phyloP scores from a whole-genome alignment of 2,113 vertebrate species.

The Notechis scutatus region DNA sequence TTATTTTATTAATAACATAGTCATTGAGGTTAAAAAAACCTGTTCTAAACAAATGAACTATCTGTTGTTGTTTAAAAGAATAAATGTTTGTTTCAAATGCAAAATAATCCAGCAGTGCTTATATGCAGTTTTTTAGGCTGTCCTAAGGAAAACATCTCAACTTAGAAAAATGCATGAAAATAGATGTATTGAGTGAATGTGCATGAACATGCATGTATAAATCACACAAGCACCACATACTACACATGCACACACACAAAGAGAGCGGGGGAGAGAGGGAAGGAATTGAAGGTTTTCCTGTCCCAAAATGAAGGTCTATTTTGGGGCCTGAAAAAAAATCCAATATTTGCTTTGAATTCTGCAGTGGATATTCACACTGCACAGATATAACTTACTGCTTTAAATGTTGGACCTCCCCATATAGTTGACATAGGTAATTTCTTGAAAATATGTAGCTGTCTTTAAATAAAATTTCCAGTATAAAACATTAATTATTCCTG shows the following conservation, averaged over 20 bases:
- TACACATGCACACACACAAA: too few relatives aligned
- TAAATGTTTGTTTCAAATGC: not conserved
- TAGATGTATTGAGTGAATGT: not conserved
- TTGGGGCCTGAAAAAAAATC: not conserved
- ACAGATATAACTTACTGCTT: not conserved
- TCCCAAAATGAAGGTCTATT: not conserved
- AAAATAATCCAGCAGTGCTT: not conserved
- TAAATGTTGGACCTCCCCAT: not conserved
- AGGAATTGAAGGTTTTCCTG: not conserved
- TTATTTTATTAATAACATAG: not conserved
- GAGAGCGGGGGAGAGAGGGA: too few relatives aligned
- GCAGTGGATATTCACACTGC: not conserved
- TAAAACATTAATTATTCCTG: constrained; percentile 15
- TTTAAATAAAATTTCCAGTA: not conserved
- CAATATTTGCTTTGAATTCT: not conserved
- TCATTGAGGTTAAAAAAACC: not conserved
- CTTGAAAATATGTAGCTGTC: constrained; percentile 7
- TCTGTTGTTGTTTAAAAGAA: not conserved
- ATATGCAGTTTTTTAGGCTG: not conserved
- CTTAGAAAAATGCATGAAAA: not conserved
- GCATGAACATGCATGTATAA: not conserved
- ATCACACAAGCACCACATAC: too few relatives aligned
- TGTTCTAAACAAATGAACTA: not conserved
- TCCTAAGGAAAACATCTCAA: not conserved
- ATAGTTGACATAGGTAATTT: constrained; percentile 12